Evolutionary conservation across 2,888 invertebrate species (phyloP), one percentile per base, ranked within the genome.

Genomic region (Prostheceraeus crozeri): DNA sequence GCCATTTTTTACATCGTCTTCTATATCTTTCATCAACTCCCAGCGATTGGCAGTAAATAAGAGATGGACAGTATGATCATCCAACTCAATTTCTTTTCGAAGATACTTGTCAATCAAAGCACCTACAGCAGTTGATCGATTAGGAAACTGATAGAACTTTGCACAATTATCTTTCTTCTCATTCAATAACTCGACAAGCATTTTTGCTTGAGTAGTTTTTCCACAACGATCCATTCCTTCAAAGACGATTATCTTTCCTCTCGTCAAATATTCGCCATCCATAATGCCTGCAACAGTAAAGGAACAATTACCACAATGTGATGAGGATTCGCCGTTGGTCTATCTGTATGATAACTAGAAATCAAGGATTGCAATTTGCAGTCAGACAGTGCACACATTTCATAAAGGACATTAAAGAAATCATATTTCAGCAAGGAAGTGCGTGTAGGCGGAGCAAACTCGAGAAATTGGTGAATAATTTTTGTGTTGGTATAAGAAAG

Each of bases 191-290:
- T 80, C 75, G 53, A 70, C 75, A 35, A 98, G 74, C 68, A 83
- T 79, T 68, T 81, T 82, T 59, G 85, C 84, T 78, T 96, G 96
- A 1, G 96, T 94, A 0, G 91, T 84, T 80, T 98, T 98, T 1
- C 98, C 98, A 60, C 35, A 21, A 10, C 53, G 11, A 23, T 61
- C 61, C 10, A 63, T 8, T 2, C 61, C 61, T 62, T 61, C 61
- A 28, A 61, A 14, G 1, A 63, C 61, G 27, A 61, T 35, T n/a
- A 60, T 62, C 14, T 21, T 11, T 16, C 61, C 61, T 28, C 10
- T 4, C 8, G 11, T 8, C 11, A 16, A 8, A 31, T 10, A 6
- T n/a, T 16, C n/a, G 46, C 46, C 46, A 14, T n/a, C n/a, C n/a
- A 16, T 45, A 11, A 10, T 10, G n/a, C n/a, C n/a, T n/a, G n/a